Conservation (phyloP, 92 coral and sea anemone species). For the Actinostola sp. region DNA sequence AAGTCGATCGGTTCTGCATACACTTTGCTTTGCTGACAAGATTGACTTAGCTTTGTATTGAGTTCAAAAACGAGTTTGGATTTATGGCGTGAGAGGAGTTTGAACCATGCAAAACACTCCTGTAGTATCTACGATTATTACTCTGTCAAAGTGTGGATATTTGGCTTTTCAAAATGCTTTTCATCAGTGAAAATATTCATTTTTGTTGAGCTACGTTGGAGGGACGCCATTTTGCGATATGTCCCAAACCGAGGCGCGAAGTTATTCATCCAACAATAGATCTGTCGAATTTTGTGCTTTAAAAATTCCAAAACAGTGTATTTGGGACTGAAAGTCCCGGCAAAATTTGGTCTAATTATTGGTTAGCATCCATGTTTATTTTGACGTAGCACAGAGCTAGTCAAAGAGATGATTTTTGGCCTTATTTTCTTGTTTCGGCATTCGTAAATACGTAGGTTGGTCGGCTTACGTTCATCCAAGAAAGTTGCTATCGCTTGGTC, state of each 20-base stretch:
- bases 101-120: constrained; percentile 17
- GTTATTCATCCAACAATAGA: constrained; percentile 46
- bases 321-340: constrained; percentile 21
- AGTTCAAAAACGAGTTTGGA: constrained; percentile 30
- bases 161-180: background rate
- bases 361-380: background rate
- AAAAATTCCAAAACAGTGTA: constrained; percentile 9
- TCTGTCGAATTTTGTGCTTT: constrained; percentile 37
- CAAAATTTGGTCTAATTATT: background rate
- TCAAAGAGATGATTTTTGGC: constrained; percentile 25
- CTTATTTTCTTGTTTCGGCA: constrained; percentile 57
- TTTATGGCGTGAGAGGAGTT: constrained; percentile 17
- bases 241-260: constrained; percentile 80
- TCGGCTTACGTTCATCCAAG: constrained; percentile 30
- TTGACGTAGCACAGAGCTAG: background rate
- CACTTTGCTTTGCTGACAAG: constrained; percentile 38
- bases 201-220: constrained; percentile 31
- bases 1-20: constrained; percentile 52
- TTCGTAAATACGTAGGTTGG: constrained; percentile 42
- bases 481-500: constrained; percentile 47
- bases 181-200: constrained; percentile 14
- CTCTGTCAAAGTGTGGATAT: background rate
- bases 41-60: constrained; percentile 38
- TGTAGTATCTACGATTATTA: background rate
- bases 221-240: constrained; percentile 83